phyloP scores from a whole-genome alignment of 2,113 vertebrate species.

The Athene cunicularia region DNA sequence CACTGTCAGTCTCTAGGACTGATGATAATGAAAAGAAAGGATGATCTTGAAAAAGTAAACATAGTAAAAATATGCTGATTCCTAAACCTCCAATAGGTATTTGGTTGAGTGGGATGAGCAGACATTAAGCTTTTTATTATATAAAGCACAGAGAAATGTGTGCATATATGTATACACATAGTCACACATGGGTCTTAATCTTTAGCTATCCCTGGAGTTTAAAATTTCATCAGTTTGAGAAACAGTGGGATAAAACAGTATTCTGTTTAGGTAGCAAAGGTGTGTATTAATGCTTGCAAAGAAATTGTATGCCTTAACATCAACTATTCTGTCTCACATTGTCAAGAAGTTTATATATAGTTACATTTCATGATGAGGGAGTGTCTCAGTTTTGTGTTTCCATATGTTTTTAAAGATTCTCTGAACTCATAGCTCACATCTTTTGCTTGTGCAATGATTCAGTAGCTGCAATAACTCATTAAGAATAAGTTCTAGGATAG shows the following conservation, averaged over 20 bases:
- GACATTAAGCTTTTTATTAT: not conserved
- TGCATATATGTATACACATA: not conserved
- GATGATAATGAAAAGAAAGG: not conserved
- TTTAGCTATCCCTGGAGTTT: not conserved
- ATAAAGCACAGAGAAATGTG: not conserved
- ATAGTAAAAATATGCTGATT: not conserved
- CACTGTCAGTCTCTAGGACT: not conserved
- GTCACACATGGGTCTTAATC: not conserved
- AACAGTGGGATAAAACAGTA: not conserved
- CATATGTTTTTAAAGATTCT: not conserved
- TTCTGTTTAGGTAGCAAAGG: not conserved
- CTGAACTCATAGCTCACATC: rapidly evolving
- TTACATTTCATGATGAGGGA: not conserved
- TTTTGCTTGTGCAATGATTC: not conserved
- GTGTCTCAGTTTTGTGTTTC: not conserved
- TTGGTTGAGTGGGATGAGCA: rapidly evolving
- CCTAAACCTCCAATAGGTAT: not conserved
- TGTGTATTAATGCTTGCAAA: not conserved
- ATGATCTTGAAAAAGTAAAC: not conserved
- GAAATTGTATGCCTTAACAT: not conserved
- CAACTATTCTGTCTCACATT: not conserved
- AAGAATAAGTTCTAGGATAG: not conserved
- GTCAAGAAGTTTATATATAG: not conserved
- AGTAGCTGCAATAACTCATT: not conserved
- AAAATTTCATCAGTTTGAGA: not conserved